Conservation (phyloP, 2,888 invertebrate genomes). For the Meganola albula region DNA sequence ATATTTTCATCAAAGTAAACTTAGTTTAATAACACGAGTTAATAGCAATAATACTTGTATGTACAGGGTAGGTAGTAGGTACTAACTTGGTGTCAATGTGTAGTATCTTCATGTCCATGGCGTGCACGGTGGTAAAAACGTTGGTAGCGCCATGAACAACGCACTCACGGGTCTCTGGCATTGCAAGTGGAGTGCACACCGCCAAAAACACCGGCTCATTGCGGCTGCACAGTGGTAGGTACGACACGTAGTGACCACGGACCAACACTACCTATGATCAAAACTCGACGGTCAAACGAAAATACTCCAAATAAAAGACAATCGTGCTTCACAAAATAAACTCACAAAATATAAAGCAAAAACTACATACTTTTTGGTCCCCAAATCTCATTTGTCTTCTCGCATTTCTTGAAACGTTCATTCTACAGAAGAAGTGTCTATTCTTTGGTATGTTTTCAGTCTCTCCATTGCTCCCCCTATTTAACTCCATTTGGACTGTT, state of each 20-base stretch:
- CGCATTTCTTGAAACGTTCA: constrained; percentile 98
- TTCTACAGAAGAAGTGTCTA: constrained; percentile 96
- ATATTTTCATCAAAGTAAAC: too few relatives aligned
- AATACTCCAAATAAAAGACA: not conserved
- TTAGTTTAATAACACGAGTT: not conserved
- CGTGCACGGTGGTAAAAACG: constrained; percentile 97
- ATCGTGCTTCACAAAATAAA: not conserved
- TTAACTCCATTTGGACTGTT: constrained; percentile 95
- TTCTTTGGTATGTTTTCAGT: constrained; percentile 77
- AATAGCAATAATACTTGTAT: not conserved
- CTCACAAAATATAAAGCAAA: not conserved
- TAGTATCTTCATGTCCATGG: constrained; percentile 98
- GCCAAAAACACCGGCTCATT: constrained; percentile 98
- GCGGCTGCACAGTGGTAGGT: constrained; percentile 93
- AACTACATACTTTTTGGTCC: constrained; percentile 92
- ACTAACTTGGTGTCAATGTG: constrained; percentile 96
- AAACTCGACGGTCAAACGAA: too few relatives aligned
- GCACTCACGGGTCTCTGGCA: constrained; percentile 97
- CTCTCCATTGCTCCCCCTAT: constrained; percentile 75
- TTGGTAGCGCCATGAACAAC: constrained; percentile 98
- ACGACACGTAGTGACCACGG: constrained; percentile 96
- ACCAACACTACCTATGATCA: constrained; percentile 99
- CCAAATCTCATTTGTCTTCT: constrained; percentile 98
- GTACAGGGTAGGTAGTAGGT: not conserved
- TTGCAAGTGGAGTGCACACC: constrained; percentile 96